Conservation (phyloP, 2,888 invertebrate genomes). For the Synergus itoensis region DNA sequence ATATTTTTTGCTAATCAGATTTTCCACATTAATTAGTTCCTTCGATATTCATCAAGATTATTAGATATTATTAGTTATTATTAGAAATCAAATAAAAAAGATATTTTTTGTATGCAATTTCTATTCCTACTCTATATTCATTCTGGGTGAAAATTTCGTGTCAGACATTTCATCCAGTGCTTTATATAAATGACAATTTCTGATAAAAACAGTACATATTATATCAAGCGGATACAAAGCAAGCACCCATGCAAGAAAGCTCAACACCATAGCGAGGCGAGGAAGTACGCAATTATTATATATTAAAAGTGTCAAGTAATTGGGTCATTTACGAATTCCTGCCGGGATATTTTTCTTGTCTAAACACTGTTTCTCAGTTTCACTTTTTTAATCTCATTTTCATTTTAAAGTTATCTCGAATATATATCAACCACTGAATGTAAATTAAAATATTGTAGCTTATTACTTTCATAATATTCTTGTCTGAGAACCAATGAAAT, state of each 20-base stretch:
- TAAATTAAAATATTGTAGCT: background rate
- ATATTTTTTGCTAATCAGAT: too few relatives aligned
- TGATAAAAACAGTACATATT: background rate
- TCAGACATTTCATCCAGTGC: background rate
- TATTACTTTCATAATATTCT: background rate
- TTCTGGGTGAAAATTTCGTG: background rate
- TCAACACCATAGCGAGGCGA: background rate
- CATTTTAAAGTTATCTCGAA: too few relatives aligned
- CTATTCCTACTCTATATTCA: background rate
- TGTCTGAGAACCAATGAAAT: background rate
- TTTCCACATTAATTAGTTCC: too few relatives aligned
- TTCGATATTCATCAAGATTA: too few relatives aligned
- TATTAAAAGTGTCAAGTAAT: background rate
- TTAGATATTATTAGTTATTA: too few relatives aligned
- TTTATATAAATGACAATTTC: background rate
- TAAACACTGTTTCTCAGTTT: too few relatives aligned
- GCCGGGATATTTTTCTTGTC: too few relatives aligned
- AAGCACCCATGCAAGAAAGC: slow-evolving; percentile 8
- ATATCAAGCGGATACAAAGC: background rate
- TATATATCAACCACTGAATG: background rate
- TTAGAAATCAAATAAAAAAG: too few relatives aligned
- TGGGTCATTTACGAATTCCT: too few relatives aligned
- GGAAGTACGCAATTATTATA: slow-evolving; percentile 9
- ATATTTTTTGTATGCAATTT: too few relatives aligned
- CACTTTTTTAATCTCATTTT: too few relatives aligned